Evolutionary conservation across 1,140 invertebrate genomes (phyloP), one percentile per base, ranked within the genome.

Genomic region (Hydropsyche tenuis): DNA sequence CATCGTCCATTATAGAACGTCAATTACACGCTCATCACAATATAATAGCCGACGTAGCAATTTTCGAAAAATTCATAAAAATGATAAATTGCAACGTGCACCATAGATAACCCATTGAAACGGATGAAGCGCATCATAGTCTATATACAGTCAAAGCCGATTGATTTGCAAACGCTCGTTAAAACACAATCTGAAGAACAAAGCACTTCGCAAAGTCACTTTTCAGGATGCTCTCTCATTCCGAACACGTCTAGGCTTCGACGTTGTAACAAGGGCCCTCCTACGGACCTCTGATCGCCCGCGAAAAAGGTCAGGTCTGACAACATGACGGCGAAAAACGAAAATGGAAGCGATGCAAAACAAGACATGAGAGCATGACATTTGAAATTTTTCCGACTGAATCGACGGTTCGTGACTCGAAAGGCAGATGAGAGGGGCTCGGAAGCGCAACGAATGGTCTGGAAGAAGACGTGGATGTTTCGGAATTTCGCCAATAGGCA

Each of bases 361-460:
- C 51, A 70, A 60, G 68, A 56, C 68, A 70, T 56, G 68, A 43
- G 46, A 25, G 23, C 43, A 48, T 27, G 46, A 27, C 48, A 56
- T 70, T 70, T 70, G 68, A 30, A 70, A 70, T 70, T 70, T 70
- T 70, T 70, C 68, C 42, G 25, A 70, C 68, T 37, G 68, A 70
- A 70, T 70, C 68, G 68, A 56, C 48, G 27, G 20, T 56, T 70
- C 68, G 68, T 70, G 68, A 70, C 68, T 70, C 14, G 68, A 70
- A 70, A 70, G 51, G 48, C 6, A 70, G 68, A 70, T 70, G 68
- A 70, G 30, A 37, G 30, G 9, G 68, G 27, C 9, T 20, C n/a
- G 9, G 60, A 16, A 63, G 60, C 22, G 22, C 60, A 16, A 16
- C 23, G 63, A 30, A 30, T 63, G 11, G 14, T 25, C 23, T 14